Percentiles rank a stretch among this genome's conserved stretches.
These are phyloP conservation scores for Cichlasoma orientale DNA, from an alignment of 2,797 vertebrate genomes.

Conservation along the genomic window DNA sequence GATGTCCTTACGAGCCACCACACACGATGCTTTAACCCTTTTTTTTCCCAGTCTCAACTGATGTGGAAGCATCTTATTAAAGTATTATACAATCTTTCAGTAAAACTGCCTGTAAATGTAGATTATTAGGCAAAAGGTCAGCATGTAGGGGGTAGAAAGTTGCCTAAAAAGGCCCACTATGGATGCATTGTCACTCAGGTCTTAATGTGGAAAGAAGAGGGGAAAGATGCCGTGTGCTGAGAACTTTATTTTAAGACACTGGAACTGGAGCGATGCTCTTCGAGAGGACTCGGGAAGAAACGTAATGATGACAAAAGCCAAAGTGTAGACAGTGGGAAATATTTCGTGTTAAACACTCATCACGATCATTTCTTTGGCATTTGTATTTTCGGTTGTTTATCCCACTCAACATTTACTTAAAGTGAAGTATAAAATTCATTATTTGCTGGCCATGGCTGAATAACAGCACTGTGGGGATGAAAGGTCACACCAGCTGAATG, in stretches of 20 bases:
- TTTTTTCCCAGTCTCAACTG: not conserved
- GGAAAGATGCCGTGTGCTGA: constrained; percentile 24
- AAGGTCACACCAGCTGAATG: constrained; percentile 58
- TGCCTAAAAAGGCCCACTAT: constrained; percentile 44
- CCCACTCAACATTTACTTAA: constrained; percentile 2
- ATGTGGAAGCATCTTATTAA: not conserved
- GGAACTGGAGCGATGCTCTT: constrained; percentile 29
- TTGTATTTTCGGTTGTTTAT: not conserved
- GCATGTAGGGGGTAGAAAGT: constrained; percentile 18
- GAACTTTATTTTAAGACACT: not conserved
- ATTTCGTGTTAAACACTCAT: not conserved
- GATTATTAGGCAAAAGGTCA: constrained; percentile 4
- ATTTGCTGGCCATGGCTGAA: constrained; percentile 26
- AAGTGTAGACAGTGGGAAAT: not conserved
- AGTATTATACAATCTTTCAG: not conserved
- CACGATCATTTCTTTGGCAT: not conserved
- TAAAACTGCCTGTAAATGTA: constrained; percentile 10
- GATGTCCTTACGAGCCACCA: constrained; percentile 28
- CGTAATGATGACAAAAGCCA: too few species aligned
- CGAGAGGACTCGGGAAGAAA: constrained; percentile 38
- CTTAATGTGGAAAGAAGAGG: constrained; percentile 50
- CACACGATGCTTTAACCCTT: constrained; percentile 48
- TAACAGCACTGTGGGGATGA: constrained; percentile 27
- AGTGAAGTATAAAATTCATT: not conserved
- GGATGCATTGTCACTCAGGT: constrained; percentile 41